Base-by-base conservation (phyloP, 92 coral and sea anemone genomes). In the Paramuricea clavata region DNA sequence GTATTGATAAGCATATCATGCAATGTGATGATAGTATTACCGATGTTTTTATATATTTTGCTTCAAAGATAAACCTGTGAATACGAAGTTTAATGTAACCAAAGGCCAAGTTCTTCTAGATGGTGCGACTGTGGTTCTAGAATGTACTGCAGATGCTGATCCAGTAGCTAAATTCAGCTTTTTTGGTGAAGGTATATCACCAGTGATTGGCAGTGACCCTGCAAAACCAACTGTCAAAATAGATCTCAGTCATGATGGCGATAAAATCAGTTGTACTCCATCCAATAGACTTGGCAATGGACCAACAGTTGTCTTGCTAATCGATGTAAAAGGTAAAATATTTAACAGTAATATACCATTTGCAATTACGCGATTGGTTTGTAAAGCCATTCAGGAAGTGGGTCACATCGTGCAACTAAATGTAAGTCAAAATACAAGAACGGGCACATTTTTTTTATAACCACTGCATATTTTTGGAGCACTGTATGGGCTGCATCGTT, bases 11-110 rank as follows among this genome's bases (percentile, higher is more conserved):
- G n/a, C n/a, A n/a, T n/a, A n/a, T n/a, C n/a, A n/a, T n/a, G n/a
- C n/a, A n/a, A n/a, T n/a, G n/a, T n/a, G n/a, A n/a, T n/a, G n/a
- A n/a, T n/a, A n/a, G n/a, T n/a, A n/a, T n/a, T n/a, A n/a, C n/a
- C n/a, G n/a, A 47, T 47, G 16, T 52, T 54, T 15, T 52, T 12
- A 31, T 56, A 12, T 30, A 34, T 6, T 79, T 59, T 17, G 59
- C 5, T 79, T n/a, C n/a, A n/a, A 25, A 79, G 84, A 2, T 61
- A 79, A 79, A 79, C 84, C 84, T 19, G 73, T 79, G 34, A 79
- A 79, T 26, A 79, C 84, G 28, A 79, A 79, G 57, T 61, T 79
- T 27, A 79, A 79, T 60, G 17, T 30, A n/a, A 79, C 84, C 23
- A 0, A 0, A 57, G 44, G 5, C 10, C 0, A 0, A 33, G 73